Evolutionary conservation across 2,113 vertebrate genomes (phyloP), one percentile per base, ranked within the genome.

Genomic region (Callipepla squamata): DNA sequence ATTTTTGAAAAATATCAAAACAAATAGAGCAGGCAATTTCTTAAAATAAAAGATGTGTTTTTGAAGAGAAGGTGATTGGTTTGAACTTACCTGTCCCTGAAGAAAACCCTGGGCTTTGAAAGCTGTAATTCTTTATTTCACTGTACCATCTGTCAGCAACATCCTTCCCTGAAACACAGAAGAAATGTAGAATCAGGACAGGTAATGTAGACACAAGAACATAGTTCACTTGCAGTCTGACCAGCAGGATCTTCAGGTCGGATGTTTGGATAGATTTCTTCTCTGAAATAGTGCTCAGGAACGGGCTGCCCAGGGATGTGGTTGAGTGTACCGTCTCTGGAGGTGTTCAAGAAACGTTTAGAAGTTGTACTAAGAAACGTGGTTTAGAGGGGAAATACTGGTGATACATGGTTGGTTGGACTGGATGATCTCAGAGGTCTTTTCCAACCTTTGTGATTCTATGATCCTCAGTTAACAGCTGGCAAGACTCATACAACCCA

Each of bases 91-190:
- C 99, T 48, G 99, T 99, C 76, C 98, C 98, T 11, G 99, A 99
- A 91, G 98, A 98, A 97, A 99, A 99, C 65, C 99, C 99, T 25
- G 99, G 98, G 42, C 97, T 98, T 96, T 98, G 99, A 96, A 99
- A 99, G 97, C 98, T 99, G 96, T 99, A 99, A 93, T 98, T 98
- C 93, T 99, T 99, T 91, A 99, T 99, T 95, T 99, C 99, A 94
- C 97, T 98, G 92, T 99, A 99, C 99, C 99, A 99, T 90, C 99
- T 98, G 45, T 99, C 99, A 72, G 98, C 97, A 73, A 99, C 99
- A 83, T 99, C 99, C 87, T 98, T 98, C 76, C 99, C 99, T 99
- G 96, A 55, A 96, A 62, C 19, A 87, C 50, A 95, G 74, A 92
- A 93, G 36, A 80, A 94, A 95, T 72, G 38, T 66, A n/a, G 18